A percentile compares a stretch with the other conserved stretches of the same genome.
phyloP scores from a whole-genome alignment of 1,140 invertebrate genomes.

The Drosophila punjabiensis region DNA sequence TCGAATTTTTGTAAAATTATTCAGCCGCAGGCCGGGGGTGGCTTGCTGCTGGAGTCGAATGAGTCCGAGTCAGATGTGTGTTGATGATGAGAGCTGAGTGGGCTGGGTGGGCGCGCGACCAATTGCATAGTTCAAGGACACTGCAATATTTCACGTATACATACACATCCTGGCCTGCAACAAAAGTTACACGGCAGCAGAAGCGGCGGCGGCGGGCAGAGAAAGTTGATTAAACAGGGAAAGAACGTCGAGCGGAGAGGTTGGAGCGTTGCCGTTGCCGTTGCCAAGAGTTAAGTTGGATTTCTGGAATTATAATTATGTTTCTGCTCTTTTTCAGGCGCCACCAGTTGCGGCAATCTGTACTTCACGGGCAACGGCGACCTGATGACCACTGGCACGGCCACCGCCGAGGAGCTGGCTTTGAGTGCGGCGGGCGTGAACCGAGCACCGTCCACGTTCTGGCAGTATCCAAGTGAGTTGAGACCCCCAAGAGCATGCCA shows the following conservation, averaged over 20 bases:
- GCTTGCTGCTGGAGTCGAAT: conserved; percentile 25
- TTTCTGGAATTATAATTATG: not conserved
- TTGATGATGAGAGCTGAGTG: conserved; percentile 4
- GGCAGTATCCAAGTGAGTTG: conserved; percentile 90
- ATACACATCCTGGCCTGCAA: conserved; percentile 52
- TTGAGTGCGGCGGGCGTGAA: conserved; percentile 71
- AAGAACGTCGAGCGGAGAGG: conserved; percentile 49
- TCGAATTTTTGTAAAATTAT: conserved; percentile 76
- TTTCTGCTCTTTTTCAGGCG: conserved; percentile 48
- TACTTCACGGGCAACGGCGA: conserved; percentile 83
- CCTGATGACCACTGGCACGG: conserved; percentile 76
- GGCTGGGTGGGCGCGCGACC: conserved; percentile 29
- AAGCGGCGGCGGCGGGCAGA: conserved; percentile 26
- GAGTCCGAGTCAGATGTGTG: conserved; percentile 25
- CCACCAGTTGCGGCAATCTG: conserved; percentile 80
- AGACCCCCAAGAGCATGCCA: conserved; percentile 3
- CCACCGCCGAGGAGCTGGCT: conserved; percentile 78
- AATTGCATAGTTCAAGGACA: conserved; percentile 83
- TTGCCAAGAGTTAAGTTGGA: not conserved
- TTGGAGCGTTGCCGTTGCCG: conserved; percentile 3
- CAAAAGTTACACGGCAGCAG: conserved; percentile 32
- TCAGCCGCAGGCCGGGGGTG: conserved; percentile 48
- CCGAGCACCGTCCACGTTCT: conserved; percentile 88
- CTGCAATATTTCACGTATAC: conserved; percentile 78
- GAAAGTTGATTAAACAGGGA: conserved; percentile 68